Base-by-base conservation (phyloP, 1,140 invertebrate species). In the Zaprionus vittiger region DNA sequence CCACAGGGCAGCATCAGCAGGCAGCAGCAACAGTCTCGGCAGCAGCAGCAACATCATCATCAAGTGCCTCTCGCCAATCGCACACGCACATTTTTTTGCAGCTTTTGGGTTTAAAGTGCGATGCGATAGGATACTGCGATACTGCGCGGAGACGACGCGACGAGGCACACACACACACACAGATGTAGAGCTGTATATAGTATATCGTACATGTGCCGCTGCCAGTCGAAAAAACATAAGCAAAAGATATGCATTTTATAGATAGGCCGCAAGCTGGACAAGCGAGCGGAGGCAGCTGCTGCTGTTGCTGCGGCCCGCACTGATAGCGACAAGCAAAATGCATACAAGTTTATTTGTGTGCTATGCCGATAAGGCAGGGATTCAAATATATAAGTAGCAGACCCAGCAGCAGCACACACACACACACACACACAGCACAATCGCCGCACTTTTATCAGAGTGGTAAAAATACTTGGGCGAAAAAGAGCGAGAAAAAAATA, bases 261-360 rank as follows among this genome's bases (percentile, higher is more conserved):
- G 78, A 77, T 74, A 77, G 70, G 75, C 61, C 62, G 31, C 68
- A 34, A 64, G 52, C 67, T 47, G 34, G 12, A 26, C 26, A 47
- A 62, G 69, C 70, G 49, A n/a, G 28, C 22, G 22, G 47, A 34
- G 31, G 31, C 31, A 34, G 31, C 52, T 14, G 37, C 28, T 54
- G 73, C 63, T 31, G 26, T 22, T 37, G 62, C 24, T 15, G 44
- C 26, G 9, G 44, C 17, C 37, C 20, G 34, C 52, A 38, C 75
- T 79, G 79, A 81, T 81, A 81, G 68, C 49, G 55, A 26, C 79
- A 61, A 82, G 74, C 70, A 69, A 89, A 87, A 71, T 89, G 84
- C 84, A 87, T 83, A 73, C 78, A 83, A 75, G 76, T 89, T 64
- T 87, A 79, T 82, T 72, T 52, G 64, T 68, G 60, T 38, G 77